These are phyloP conservation scores for Craniophora ligustri DNA, from an alignment of 2,888 invertebrate genomes.

Conservation along the genomic window DNA sequence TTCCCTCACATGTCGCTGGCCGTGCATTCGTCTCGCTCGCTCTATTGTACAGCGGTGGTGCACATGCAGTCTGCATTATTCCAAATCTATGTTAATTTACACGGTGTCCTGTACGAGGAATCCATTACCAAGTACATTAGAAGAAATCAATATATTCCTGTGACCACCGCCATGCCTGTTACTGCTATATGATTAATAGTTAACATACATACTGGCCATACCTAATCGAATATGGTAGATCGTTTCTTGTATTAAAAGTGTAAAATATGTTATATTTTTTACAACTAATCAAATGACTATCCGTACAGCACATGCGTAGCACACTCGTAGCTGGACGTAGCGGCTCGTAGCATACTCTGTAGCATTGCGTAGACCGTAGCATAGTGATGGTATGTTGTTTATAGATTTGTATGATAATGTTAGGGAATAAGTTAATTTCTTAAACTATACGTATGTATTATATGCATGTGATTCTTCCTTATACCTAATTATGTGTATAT, in stretches of 20 bases:
- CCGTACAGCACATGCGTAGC: conserved; percentile 64
- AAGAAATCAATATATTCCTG: conserved; percentile 36
- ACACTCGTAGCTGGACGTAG: conserved; percentile 56
- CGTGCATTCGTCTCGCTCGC: conserved; percentile 68
- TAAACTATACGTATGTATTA: conserved; percentile 6
- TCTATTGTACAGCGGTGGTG: conserved; percentile 67
- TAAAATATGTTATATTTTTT: conserved; percentile 18
- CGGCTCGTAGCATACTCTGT: conserved; percentile 54
- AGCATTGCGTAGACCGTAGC: conserved; percentile 59
- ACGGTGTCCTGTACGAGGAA: conserved; percentile 47
- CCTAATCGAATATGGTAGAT: conserved; percentile 38
- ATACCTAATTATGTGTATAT: too few species aligned
- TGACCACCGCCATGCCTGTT: conserved; percentile 23
- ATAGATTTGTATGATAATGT: conserved; percentile 27
- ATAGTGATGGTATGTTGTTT: conserved; percentile 34
- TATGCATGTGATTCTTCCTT: conserved; percentile 7
- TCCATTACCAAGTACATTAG: conserved; percentile 25
- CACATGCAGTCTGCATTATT: conserved; percentile 80
- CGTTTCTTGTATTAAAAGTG: conserved; percentile 21
- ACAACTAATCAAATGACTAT: conserved; percentile 22
- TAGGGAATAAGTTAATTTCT: conserved; percentile 13
- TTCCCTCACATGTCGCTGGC: conserved; percentile 63
- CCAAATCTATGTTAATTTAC: conserved; percentile 64
- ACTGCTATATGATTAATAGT: conserved; percentile 25
- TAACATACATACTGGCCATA: conserved; percentile 20